Evolutionary conservation across 2,888 invertebrate genomes (phyloP).

Genomic region (Scaptomyza caliginosa): DNA sequence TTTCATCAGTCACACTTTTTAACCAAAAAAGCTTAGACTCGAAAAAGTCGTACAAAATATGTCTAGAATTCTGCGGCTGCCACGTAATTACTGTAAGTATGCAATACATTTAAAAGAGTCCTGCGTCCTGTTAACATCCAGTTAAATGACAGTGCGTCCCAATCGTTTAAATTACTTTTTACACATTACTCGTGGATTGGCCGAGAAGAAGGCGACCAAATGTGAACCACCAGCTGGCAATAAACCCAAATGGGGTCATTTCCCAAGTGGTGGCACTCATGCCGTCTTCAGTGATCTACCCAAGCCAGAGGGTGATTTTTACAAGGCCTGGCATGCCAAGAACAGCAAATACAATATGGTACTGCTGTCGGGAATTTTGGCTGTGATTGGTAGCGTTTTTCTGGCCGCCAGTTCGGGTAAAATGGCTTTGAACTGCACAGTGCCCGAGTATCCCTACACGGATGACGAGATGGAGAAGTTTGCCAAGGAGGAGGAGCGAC

Average conservation of each 20-base stretch:
- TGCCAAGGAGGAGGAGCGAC: conserved; percentile 50
- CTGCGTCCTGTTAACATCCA: no score
- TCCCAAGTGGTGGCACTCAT: conserved; percentile 60
- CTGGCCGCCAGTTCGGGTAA: background rate
- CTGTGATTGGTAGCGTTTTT: conserved; percentile 35
- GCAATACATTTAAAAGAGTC: no score
- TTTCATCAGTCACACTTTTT: conserved; percentile 35
- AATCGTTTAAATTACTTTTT: conserved; percentile 16
- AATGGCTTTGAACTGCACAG: conserved; percentile 1
- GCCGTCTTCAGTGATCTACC: conserved; percentile 59
- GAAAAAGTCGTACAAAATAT: conserved; percentile 26
- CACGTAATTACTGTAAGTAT: conserved; percentile 47
- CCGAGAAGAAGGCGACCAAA: conserved; percentile 20
- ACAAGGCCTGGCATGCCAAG: conserved; percentile 46
- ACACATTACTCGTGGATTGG: conserved; percentile 26
- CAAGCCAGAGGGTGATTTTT: conserved; percentile 55
- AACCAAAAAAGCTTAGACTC: conserved; percentile 17
- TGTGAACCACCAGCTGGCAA: conserved; percentile 2
- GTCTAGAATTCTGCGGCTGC: conserved; percentile 44
- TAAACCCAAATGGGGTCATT: conserved; percentile 38
- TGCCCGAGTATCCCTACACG: conserved; percentile 65
- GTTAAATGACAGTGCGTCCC: conserved; percentile 12
- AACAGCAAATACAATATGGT: conserved; percentile 59
- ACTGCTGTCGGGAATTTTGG: conserved; percentile 41
- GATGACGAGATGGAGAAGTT: conserved; percentile 63